A percentile compares a stretch with the other conserved stretches of the same genome.
These are phyloP conservation scores for Sebastiscus tertius DNA, from an alignment of 2,797 vertebrate genomes.

Conservation along the genomic window DNA sequence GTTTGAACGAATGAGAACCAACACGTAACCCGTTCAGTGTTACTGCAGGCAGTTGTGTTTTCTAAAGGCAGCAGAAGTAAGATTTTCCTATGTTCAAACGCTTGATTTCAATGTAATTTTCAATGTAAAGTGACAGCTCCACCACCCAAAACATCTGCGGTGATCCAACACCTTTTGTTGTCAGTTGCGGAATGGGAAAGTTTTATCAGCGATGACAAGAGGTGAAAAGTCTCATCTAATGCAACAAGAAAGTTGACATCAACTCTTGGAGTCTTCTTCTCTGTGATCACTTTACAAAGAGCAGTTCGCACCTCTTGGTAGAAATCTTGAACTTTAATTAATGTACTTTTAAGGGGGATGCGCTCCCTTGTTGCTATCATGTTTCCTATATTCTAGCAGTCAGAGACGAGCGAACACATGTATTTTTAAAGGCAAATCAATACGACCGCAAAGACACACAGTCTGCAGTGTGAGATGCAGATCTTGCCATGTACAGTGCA, in stretches of 20 bases:
- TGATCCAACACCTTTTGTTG: conserved; percentile 15
- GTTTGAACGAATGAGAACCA: background rate
- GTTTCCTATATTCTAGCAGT: conserved; percentile 14
- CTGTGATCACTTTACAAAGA: background rate
- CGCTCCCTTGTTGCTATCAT: conserved; percentile 12
- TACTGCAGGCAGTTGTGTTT: background rate
- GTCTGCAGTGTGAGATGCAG: conserved; percentile 25
- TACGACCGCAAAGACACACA: conserved; percentile 44
- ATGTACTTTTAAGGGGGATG: background rate
- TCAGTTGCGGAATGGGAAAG: conserved; percentile 11
- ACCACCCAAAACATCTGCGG: background rate
- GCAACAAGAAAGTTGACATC: conserved; percentile 1
- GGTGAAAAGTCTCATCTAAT: conserved; percentile 12
- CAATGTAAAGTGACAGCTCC: background rate
- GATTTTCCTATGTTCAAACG: background rate
- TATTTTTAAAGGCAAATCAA: conserved; percentile 59
- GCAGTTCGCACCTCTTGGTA: background rate
- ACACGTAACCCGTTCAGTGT: background rate
- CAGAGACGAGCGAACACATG: conserved; percentile 31
- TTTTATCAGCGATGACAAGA: background rate
- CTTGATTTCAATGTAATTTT: background rate
- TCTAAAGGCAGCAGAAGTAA: background rate
- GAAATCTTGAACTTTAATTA: background rate
- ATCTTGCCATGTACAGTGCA: conserved; percentile 9
- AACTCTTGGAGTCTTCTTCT: background rate